These are phyloP conservation scores for Cercopithecus mitis DNA, from an alignment of 2,797 vertebrate species.

Conservation along the genomic window DNA sequence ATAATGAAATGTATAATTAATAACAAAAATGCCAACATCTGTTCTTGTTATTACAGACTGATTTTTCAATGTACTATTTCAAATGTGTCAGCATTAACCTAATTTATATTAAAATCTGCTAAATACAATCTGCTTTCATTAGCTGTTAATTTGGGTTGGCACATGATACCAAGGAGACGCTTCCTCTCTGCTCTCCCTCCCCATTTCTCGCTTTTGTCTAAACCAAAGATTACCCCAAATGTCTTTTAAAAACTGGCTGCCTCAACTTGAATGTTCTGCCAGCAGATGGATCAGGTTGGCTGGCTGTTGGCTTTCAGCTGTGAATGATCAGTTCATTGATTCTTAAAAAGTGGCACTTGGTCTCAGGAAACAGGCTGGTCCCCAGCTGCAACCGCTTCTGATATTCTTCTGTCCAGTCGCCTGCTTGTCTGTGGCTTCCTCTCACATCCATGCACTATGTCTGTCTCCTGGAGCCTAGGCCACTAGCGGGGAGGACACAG, in stretches of 20 bases:
- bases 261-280: conserved; percentile 55
- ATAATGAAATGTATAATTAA: conserved; percentile 91
- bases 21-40: conserved; percentile 91
- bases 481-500: conserved; percentile 28
- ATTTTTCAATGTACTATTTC: conserved; percentile 85
- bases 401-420: background rate
- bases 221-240: conserved; percentile 77
- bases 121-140: conserved; percentile 88
- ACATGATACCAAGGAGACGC: conserved; percentile 74
- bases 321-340: conserved; percentile 56
- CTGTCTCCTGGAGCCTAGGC: background rate
- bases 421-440: background rate
- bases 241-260: conserved; percentile 73
- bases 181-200: conserved; percentile 65
- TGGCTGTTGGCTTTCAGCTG: conserved; percentile 38
- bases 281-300: conserved; percentile 72
- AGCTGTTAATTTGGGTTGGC: conserved; percentile 83
- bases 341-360: conserved; percentile 13
- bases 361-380: background rate
- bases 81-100: conserved; percentile 87
- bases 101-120: conserved; percentile 89
- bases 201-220: conserved; percentile 8
- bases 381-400: background rate
- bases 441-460: background rate
- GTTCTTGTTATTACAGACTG: conserved; percentile 86